Evolutionary conservation across 2,113 vertebrate species (phyloP).

Genomic region (Scatophagus argus): DNA sequence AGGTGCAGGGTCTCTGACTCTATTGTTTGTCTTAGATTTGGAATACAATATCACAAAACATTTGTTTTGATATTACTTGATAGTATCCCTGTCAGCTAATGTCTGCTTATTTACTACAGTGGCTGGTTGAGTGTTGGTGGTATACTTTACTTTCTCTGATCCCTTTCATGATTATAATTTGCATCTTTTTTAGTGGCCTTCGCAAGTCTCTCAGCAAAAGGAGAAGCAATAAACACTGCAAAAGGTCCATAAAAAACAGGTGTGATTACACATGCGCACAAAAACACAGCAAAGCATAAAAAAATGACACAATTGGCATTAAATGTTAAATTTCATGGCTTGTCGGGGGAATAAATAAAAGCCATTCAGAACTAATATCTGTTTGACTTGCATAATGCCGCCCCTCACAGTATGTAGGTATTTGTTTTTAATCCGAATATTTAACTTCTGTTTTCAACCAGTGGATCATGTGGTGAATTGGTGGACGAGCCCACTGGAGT

Average conservation of each 20-base stretch:
- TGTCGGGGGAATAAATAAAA: neutral
- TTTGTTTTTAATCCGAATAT: neutral
- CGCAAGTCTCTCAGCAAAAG: constrained; percentile 90
- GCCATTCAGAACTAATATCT: neutral
- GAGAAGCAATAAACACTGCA: constrained; percentile 84
- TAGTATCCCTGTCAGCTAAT: neutral
- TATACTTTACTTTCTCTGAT: neutral
- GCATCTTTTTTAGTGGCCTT: constrained; percentile 81
- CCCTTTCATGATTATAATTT: neutral
- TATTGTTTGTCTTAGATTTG: neutral
- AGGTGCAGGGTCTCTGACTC: constrained; percentile 74
- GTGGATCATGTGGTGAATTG: constrained; percentile 86
- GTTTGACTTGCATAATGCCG: neutral
- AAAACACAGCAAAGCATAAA: neutral
- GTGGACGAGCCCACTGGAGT: constrained; percentile 82
- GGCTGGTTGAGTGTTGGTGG: neutral
- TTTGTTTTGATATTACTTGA: neutral
- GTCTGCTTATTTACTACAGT: neutral
- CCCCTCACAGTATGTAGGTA: neutral
- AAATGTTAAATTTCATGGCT: neutral
- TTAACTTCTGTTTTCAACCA: constrained; percentile 54
- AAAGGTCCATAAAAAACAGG: constrained; percentile 86
- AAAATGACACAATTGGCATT: neutral
- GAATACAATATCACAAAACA: neutral
- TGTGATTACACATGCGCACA: constrained; percentile 47